Base-by-base conservation (phyloP, 2,888 invertebrate species). In the Mesorhabditis belari region DNA sequence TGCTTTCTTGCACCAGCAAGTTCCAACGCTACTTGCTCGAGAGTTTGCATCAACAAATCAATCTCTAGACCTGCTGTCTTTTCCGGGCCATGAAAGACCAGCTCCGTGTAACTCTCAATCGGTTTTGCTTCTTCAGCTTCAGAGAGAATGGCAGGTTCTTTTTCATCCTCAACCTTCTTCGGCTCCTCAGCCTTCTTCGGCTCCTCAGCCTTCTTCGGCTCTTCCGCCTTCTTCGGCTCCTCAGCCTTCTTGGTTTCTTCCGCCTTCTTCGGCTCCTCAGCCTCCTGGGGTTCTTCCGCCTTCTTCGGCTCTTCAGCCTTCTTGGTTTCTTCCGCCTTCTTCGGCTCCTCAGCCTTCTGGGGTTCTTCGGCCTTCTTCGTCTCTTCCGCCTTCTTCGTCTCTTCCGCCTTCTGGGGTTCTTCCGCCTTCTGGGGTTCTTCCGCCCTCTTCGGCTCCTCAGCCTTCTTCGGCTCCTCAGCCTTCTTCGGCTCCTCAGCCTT, bases 361-460 rank as follows among this genome's bases (percentile, higher is more conserved):
- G 44, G 12, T 35, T 35, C 5, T 26, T 57, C 26, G 23, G 19
- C 6, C 25, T 56, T 5, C 23, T 52, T 24, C 17, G n/a, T 51
- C n/a, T 17, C n/a, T 21, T 51, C 51, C 9, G 51, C 51, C 51
- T 9, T 1, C 51, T 51, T 51, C 44, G 44, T 35, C 44, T 35
- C 52, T 5, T 61, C 49, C 19, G 62, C 60, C 26, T 53, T 28
- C 62, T 61, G 52, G 29, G 60, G 49, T 1, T 49, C 52, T 17
- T 55, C 60, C n/a, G 29, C 61, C 49, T 68, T 3, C 52, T 5
- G 61, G 29, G 25, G 62, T 52, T 24, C 35, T 28, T 60, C 61
- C 53, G 29, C 60, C n/a, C 5, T 53, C 49, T 68, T 3, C 3
- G n/a, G 35, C 3, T 6, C 63, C 24, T 57, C 64, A 61, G 65